phyloP scores from a whole-genome alignment of 1,140 invertebrate species.

The Steinernema khuongi region DNA sequence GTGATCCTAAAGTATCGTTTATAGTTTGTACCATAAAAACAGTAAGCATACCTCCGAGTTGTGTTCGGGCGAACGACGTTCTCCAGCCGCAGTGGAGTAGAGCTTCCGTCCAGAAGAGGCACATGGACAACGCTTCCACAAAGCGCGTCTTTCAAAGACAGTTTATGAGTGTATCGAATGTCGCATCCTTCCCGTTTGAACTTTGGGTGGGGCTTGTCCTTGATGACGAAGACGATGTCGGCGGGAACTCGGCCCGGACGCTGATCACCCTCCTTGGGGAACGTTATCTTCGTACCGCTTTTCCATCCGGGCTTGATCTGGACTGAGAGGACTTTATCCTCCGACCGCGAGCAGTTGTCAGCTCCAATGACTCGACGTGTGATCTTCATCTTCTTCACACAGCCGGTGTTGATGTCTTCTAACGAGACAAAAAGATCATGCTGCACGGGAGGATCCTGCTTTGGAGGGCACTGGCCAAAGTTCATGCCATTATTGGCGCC shows the following conservation, averaged over 20 bases:
- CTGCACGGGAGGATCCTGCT: constrained; percentile 85
- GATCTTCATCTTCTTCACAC: constrained; percentile 99
- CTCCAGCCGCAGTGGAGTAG: constrained; percentile 75
- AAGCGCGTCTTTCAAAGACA: constrained; percentile 76
- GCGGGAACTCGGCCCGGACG: constrained; percentile 89
- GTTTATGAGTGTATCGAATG: constrained; percentile 76
- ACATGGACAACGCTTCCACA: constrained; percentile 67
- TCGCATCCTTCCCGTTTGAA: constrained; percentile 94
- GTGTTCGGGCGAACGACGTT: constrained; percentile 88
- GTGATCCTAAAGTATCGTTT: constrained; percentile 65
- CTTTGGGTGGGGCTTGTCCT: constrained; percentile 86
- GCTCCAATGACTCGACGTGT: constrained; percentile 80
- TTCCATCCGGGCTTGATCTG: constrained; percentile 99
- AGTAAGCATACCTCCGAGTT: constrained; percentile 66
- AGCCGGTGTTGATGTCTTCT: constrained; percentile 68
- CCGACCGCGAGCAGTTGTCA: constrained; percentile 73
- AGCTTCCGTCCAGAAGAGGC: constrained; percentile 80
- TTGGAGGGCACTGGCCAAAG: no score
- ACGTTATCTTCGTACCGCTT: constrained; percentile 96
- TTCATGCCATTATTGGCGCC: constrained; percentile 68
- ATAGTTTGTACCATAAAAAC: background rate
- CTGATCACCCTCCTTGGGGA: constrained; percentile 96
- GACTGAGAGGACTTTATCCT: constrained; percentile 96
- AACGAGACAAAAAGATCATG: constrained; percentile 88
- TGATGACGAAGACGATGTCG: constrained; percentile 96